These are phyloP conservation scores for Micromys minutus DNA, from an alignment of 2,113 vertebrate genomes.

Conservation along the genomic window DNA sequence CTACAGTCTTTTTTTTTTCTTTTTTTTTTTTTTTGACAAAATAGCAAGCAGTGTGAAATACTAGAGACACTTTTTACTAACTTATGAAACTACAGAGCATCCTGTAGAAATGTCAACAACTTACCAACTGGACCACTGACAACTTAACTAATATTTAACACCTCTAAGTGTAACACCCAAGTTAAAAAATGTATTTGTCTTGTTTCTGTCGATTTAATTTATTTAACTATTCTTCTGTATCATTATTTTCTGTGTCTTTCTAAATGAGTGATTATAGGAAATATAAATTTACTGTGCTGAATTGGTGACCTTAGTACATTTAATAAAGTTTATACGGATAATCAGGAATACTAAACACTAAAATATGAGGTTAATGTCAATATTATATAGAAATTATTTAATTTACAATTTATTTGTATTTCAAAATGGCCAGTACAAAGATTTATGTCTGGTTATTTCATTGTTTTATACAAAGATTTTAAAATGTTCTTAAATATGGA, in stretches of 20 bases:
- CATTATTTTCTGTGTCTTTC: background rate
- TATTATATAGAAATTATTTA: background rate
- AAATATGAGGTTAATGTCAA: background rate
- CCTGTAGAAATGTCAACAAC: background rate
- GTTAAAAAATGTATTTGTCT: background rate
- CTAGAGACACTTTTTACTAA: background rate
- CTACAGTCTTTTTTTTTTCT: background rate
- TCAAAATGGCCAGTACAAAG: background rate
- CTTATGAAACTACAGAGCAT: background rate
- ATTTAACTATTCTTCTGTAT: background rate
- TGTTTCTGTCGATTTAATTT: background rate
- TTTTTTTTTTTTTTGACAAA: background rate
- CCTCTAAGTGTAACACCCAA: background rate
- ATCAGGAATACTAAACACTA: background rate
- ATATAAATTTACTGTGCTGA: background rate
- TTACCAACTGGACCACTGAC: background rate
- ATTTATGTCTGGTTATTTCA: background rate
- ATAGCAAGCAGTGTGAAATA: background rate
- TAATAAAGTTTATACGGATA: background rate
- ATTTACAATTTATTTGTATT: background rate
- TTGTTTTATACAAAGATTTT: background rate
- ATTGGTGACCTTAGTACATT: background rate
- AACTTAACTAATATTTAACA: background rate
- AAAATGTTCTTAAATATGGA: background rate
- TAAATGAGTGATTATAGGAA: background rate